Percentiles rank a stretch among this genome's conserved stretches.
Conservation (phyloP, 2,888 invertebrate genomes). For the Dinocampus coccinellae region DNA sequence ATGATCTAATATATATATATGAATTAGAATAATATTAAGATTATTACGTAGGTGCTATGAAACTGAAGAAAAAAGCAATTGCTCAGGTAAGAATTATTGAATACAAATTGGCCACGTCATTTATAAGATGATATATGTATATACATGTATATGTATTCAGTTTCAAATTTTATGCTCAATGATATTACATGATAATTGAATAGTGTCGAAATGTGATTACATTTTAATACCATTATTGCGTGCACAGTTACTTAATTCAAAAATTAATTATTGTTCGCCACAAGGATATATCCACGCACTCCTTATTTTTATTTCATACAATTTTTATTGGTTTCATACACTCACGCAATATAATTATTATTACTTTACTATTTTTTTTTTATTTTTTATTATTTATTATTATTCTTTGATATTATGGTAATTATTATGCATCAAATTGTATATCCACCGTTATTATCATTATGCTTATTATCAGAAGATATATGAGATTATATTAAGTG, state of each 20-base stretch:
- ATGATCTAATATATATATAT: no score
- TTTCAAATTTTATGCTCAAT: neutral
- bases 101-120: neutral
- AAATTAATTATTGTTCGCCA: conserved; percentile 33
- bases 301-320: neutral
- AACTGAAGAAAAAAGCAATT: no score
- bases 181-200: neutral
- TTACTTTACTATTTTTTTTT: conserved; percentile 1
- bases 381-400: no score
- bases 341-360: neutral
- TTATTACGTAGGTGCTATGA: no score
- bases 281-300: conserved; percentile 12
- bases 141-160: no score
- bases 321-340: neutral
- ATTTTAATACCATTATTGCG: conserved; percentile 16
- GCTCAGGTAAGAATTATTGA: neutral
- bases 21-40: no score
- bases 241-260: conserved; percentile 9
- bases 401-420: neutral
- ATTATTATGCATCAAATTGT: conserved; percentile 17
- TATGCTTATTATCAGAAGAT: conserved; percentile 14
- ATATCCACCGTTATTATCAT: neutral
- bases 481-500: conserved; percentile 15
- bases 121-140: conserved; percentile 12
- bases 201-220: conserved; percentile 23